These are phyloP conservation scores for Drosophila tanythrix DNA, from an alignment of 2,888 invertebrate species.

Conservation along the genomic window DNA sequence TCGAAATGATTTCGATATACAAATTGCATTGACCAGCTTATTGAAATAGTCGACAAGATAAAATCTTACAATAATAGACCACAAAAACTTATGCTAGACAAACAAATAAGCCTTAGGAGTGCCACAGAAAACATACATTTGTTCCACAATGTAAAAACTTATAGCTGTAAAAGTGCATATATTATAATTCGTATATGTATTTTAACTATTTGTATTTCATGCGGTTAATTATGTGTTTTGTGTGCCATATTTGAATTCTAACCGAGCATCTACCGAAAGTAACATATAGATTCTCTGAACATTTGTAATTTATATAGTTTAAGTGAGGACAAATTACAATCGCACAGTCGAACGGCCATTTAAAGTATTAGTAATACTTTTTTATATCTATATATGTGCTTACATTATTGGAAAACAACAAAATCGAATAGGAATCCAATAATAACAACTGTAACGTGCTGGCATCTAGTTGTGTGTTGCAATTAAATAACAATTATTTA, in stretches of 20 bases:
- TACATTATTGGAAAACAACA: conserved; percentile 42
- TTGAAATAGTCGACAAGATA: conserved; percentile 40
- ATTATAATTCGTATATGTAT: conserved; percentile 6
- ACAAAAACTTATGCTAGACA: conserved; percentile 51
- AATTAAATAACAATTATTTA: conserved; percentile 31
- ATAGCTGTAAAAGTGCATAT: conserved; percentile 32
- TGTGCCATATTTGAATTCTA: conserved; percentile 22
- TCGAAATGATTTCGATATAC: conserved; percentile 36
- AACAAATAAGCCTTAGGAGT: conserved; percentile 45
- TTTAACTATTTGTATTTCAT: conserved; percentile 19
- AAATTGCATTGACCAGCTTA: conserved; percentile 35
- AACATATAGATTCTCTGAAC: background rate
- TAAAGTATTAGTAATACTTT: conserved; percentile 71
- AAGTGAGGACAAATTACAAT: conserved; percentile 10
- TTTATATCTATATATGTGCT: conserved; percentile 37
- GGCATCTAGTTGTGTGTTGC: conserved; percentile 34
- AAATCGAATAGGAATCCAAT: conserved; percentile 39
- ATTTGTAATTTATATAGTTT: conserved; percentile 11
- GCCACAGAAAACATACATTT: conserved; percentile 34
- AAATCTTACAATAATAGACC: conserved; percentile 50
- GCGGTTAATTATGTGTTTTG: conserved; percentile 9
- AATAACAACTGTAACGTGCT: conserved; percentile 33
- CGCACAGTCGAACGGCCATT: conserved; percentile 7
- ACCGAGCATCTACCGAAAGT: background rate
- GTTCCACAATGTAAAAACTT: conserved; percentile 55